These are phyloP conservation scores for Sebastes vulpes DNA, from an alignment of 2,797 vertebrate species.

Conservation along the genomic window DNA sequence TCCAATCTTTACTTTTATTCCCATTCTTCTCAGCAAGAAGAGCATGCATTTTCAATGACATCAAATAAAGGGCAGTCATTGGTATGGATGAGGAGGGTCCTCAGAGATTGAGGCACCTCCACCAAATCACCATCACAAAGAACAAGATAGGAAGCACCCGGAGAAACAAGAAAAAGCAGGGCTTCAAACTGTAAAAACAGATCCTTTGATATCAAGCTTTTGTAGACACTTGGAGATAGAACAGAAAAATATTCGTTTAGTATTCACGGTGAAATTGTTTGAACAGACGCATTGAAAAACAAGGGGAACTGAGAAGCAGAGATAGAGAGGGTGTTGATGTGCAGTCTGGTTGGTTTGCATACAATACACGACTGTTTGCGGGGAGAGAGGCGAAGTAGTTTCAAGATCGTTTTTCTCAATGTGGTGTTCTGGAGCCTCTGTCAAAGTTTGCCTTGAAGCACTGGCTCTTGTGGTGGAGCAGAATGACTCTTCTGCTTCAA, in stretches of 20 bases:
- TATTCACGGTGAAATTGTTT: slow-evolving; percentile 52
- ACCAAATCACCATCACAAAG: slow-evolving; percentile 52
- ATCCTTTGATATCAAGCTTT: slow-evolving; percentile 57
- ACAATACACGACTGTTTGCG: slow-evolving; percentile 12
- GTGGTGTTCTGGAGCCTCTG: slow-evolving; percentile 49
- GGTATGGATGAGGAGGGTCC: slow-evolving; percentile 78
- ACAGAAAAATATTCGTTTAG: slow-evolving; percentile 48
- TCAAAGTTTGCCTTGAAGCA: slow-evolving; percentile 61
- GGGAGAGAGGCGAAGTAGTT: slow-evolving; percentile 23
- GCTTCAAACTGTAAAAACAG: slow-evolving; percentile 53
- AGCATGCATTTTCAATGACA: slow-evolving; percentile 82
- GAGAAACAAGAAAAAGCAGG: slow-evolving; percentile 42
- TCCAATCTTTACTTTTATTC: slow-evolving; percentile 68
- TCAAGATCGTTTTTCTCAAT: slow-evolving; percentile 42
- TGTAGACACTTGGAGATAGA: slow-evolving; percentile 46
- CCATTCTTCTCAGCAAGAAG: slow-evolving; percentile 61
- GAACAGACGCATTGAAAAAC: slow-evolving; percentile 40
- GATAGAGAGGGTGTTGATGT: slow-evolving; percentile 28
- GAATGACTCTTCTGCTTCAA: slow-evolving; percentile 18
- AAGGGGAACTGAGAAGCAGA: slow-evolving; percentile 39
- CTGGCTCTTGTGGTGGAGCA: slow-evolving; percentile 38
- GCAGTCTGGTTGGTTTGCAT: slow-evolving; percentile 34
- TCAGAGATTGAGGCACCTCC: slow-evolving; percentile 72
- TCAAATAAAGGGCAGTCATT: slow-evolving; percentile 83
- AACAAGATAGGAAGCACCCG: slow-evolving; percentile 52